A percentile compares a stretch with the other conserved stretches of the same genome.
These are phyloP conservation scores for Caenorhabditis doughertyi DNA, from an alignment of 2,888 invertebrate genomes.

Conservation along the genomic window DNA sequence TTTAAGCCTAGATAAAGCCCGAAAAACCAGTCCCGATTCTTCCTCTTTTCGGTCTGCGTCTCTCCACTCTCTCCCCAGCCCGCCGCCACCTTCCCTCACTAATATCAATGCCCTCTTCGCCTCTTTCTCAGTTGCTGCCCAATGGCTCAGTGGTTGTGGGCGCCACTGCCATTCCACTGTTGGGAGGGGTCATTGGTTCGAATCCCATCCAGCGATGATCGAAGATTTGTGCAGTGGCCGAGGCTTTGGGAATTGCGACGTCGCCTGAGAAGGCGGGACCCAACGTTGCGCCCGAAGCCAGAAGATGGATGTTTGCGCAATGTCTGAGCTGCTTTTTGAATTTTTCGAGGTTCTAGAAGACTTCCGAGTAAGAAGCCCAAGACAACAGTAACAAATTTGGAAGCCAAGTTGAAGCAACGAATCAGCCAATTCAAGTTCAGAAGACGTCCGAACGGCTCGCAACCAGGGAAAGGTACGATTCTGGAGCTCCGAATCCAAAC, in stretches of 20 bases:
- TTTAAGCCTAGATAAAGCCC: background rate
- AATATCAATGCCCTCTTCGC: background rate
- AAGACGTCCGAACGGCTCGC: no score
- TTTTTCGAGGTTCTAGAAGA: no score
- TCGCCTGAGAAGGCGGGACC: conserved; percentile 60
- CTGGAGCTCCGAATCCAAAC: no score
- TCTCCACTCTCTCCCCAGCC: background rate
- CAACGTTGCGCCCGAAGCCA: conserved; percentile 51
- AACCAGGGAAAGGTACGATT: no score
- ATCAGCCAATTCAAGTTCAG: no score
- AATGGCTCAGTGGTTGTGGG: conserved; percentile 27
- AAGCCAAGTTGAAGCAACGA: no score
- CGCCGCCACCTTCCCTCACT: background rate
- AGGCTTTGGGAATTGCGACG: conserved; percentile 42
- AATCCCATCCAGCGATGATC: conserved; percentile 35
- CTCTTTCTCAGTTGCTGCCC: conserved; percentile 6
- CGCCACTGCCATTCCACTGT: background rate
- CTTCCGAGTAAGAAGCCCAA: no score
- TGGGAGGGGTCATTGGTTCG: background rate
- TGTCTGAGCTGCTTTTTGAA: conserved; percentile 52
- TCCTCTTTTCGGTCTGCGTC: background rate
- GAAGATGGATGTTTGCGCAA: conserved; percentile 56
- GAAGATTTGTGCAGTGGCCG: conserved; percentile 55
- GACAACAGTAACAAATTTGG: no score
- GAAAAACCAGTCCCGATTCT: background rate